Evolutionary conservation across 2,888 invertebrate genomes (phyloP).

Genomic region (Stictocephala bisonia): DNA sequence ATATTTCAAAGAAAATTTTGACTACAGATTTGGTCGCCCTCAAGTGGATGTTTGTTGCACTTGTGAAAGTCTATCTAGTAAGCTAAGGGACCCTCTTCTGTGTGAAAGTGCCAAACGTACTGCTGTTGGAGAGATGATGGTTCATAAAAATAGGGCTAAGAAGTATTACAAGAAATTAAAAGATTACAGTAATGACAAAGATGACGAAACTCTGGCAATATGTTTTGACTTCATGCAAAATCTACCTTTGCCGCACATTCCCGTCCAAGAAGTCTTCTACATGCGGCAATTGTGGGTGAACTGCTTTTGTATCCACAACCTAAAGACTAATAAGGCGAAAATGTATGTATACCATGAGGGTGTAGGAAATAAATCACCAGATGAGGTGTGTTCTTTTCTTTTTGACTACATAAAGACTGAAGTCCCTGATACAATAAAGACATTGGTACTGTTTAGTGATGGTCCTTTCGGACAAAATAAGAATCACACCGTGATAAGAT

Average conservation of each 20-base stretch:
- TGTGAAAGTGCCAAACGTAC: slow-evolving; percentile 53
- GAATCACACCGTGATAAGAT: too few species aligned
- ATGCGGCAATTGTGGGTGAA: slow-evolving; percentile 52
- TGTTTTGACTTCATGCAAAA: slow-evolving; percentile 49
- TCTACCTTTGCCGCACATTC: slow-evolving; percentile 46
- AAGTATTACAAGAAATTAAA: slow-evolving; percentile 53
- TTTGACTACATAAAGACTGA: slow-evolving; percentile 21
- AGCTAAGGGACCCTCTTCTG: slow-evolving; percentile 49
- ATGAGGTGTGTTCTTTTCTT: slow-evolving; percentile 44
- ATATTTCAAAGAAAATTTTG: slow-evolving; percentile 57
- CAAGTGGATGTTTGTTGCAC: slow-evolving; percentile 56
- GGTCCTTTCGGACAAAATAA: too few species aligned
- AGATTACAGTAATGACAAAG: slow-evolving; percentile 46
- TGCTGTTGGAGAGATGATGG: too few species aligned
- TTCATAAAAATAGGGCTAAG: slow-evolving; percentile 50
- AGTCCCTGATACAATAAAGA: slow-evolving; percentile 26
- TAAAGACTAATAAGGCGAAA: slow-evolving; percentile 50
- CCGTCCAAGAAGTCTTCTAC: slow-evolving; percentile 30
- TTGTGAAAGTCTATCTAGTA: too few species aligned
- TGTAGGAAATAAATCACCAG: slow-evolving; percentile 43
- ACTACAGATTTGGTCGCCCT: slow-evolving; percentile 55
- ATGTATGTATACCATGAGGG: slow-evolving; percentile 54
- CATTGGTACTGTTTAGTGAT: slow-evolving; percentile 48
- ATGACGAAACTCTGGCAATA: slow-evolving; percentile 52
- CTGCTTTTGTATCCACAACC: slow-evolving; percentile 50